Base-by-base conservation (phyloP, 2,797 vertebrate species). In the Pyrocephalus nanus region DNA sequence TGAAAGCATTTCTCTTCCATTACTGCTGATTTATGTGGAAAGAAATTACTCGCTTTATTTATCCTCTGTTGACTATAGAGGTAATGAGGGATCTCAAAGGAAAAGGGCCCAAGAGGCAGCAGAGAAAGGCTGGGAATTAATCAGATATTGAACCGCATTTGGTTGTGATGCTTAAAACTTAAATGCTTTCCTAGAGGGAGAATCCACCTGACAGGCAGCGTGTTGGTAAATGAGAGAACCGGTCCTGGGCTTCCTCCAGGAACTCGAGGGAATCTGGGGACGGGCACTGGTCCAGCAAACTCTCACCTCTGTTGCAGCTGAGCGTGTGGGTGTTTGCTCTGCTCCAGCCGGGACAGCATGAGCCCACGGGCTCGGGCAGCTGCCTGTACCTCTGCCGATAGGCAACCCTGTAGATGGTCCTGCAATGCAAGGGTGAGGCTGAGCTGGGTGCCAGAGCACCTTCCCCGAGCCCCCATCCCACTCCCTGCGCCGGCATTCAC, bases 281-380 rank as follows among this genome's bases (percentile, higher is more conserved):
- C 17, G 25, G 72, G 32, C 82, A 27, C 3, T 0, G 62, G 26
- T 29, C 45, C 60, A 20, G 73, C 53, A 62, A 72, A 47, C 55
- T 83, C 67, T 97, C 97, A 99, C 99, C 99, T 98, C 98, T 98
- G 92, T 98, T 98, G 84, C 99, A 99, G 96, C 98, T 95, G 16
- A 98, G 97, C 0, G 97, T 90, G 69, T 98, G 97, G 71, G 97
- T 29, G 0, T 62, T 22, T 0, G 51, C 88, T 57, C 98, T 97
- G 82, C 95, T 95, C 99, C 99, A 99, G 45, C 99, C 99, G 0
- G 99, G 99, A 84, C 99, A 99, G 97, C 99, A 99, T 1, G 98
- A 94, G 2, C 87, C 97, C 7, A 1, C 4, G 1, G 96, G 95
- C 81, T 97, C 78, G 8, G 98, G 97, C 36, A 96, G 79, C 11